Evolutionary conservation across 2,113 vertebrate species (phyloP).

Genomic region (Seriola dumerili): DNA sequence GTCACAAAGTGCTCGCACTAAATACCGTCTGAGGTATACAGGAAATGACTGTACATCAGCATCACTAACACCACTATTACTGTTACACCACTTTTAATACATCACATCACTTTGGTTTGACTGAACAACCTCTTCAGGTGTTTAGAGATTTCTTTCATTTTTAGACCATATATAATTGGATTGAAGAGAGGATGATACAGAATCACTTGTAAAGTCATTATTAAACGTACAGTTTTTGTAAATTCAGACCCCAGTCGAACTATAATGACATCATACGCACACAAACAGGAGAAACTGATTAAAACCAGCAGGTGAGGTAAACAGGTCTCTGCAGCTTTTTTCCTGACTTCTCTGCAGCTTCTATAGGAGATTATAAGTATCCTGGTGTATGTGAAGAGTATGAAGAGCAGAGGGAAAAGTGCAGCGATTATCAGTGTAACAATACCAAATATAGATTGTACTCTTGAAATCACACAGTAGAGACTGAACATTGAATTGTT

Average conservation of each 20-base stretch:
- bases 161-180: constrained; percentile 49
- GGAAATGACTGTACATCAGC: no score
- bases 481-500: constrained; percentile 30
- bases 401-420: constrained; percentile 22
- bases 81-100: background rate
- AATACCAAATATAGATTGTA: background rate
- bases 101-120: background rate
- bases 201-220: constrained; percentile 37
- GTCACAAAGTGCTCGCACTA: no score
- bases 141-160: constrained; percentile 37
- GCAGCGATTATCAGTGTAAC: rapidly evolving
- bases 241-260: constrained; percentile 3
- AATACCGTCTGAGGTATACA: background rate
- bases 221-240: constrained; percentile 30
- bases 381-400: constrained; percentile 49
- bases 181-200: constrained; percentile 49
- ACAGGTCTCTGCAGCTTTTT: constrained; percentile 54
- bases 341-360: background rate
- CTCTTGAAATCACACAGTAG: background rate
- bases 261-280: constrained; percentile 17
- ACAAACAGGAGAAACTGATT: constrained; percentile 3
- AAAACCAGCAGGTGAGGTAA: constrained; percentile 47
- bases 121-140: constrained; percentile 19
- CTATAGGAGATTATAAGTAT: constrained; percentile 28
- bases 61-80: background rate